Base-by-base conservation (phyloP, 2,113 vertebrate genomes). In the Arvicanthis niloticus region DNA sequence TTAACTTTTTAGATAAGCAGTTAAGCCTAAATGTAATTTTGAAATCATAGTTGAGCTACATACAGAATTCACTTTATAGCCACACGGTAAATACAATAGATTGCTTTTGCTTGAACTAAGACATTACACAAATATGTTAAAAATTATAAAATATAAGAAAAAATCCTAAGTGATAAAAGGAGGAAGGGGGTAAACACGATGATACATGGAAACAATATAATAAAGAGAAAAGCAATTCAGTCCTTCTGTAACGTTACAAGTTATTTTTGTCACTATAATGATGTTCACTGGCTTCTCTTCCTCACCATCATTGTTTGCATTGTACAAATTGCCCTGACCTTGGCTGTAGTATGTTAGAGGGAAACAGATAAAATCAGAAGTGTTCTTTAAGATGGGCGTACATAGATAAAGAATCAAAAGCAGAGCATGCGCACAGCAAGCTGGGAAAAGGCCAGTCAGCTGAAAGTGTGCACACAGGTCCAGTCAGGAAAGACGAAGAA, bases 111-210 rank as follows among this genome's bases (percentile, higher is more conserved):
- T 82, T 94, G 48, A 88, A 90, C 7, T 60, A 88, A 70, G 5
- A 16, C 12, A 81, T 88, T 31, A 78, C 21, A 24, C 86, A 95
- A 92, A 92, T 8, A 26, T 72, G 51, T 31, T 93, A 81, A 73
- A 92, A 91, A 58, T 88, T 19, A 86, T 17, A 48, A 75, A 75
- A 94, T 76, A 19, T 9, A 91, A 73, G 31, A 73, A 94, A 80
- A 73, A 29, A 72, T n/a, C 17, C 48, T 80, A 72, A 65, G 3
- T 21, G 81, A 58, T 88, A 53, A 87, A 86, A 75, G 75, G 7
- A 72, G 73, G 5, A 19, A 60, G 92, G 34, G n/a, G 73, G 42
- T 91, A 31, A 96, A 53, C 1, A 53, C 8, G 42, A 51, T 77
- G 19, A 70, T 87, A 58, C 82, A 65, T 34, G 67, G 40, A n/a